Evolutionary conservation across 2,888 invertebrate species (phyloP), one percentile per base, ranked within the genome.

Genomic region (Melanophora roralis): DNA sequence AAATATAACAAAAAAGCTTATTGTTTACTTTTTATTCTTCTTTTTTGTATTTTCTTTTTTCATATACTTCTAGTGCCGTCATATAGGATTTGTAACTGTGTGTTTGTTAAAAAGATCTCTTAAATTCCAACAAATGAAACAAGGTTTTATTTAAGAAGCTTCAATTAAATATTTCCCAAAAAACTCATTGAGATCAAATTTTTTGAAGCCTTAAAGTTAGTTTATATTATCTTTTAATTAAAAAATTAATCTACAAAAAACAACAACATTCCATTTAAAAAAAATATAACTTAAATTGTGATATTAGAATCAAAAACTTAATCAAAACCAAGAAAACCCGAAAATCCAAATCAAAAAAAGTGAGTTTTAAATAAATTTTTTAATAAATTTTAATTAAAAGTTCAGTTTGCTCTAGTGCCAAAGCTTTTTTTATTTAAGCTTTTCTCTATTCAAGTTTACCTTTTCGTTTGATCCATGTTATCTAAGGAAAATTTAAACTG

Each of bases 1-100:
- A n/a, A n/a, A n/a, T n/a, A 74, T 9, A 38, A 38, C 65, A 55
- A 60, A 76, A 64, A 74, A 81, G 77, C 77, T 79, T 82, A 82
- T 82, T 71, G 81, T 57, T 74, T 65, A 81, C 55, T 81, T 69
- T 82, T 68, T 82, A 57, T 67, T 82, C 62, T 71, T 73, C 4
- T 78, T 71, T 53, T 67, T 80, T 81, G 78, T 81, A 81, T 82
- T 84, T 83, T 85, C 80, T 87, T 83, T 81, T 85, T 86, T 34
- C 85, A 88, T 87, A 86, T 86, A 86, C 86, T 90, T 89, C 89
- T 90, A 89, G 89, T 89, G 89, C 89, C 89, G 88, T 90, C 88
- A 90, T 89, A 88, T 89, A 89, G 90, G 89, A 90, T 89, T 86
- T 89, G 87, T 88, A 87, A 88, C 89, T 88, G 89, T 88, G 80